These are phyloP conservation scores for Nanorana parkeri DNA, from an alignment of 2,113 vertebrate species.

Conservation along the genomic window DNA sequence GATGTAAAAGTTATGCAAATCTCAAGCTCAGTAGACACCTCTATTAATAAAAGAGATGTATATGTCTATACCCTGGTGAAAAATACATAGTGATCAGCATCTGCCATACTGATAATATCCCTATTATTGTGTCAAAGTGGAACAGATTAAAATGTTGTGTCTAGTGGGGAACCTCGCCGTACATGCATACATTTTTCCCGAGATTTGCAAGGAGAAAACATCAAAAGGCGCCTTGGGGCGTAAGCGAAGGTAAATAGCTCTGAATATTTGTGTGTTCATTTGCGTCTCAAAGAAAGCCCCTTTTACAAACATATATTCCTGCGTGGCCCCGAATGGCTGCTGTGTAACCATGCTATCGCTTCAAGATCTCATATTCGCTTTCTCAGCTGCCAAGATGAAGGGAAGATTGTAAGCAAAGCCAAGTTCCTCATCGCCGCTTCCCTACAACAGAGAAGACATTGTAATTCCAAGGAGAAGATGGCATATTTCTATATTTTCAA, in stretches of 20 bases:
- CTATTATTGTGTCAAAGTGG: not conserved
- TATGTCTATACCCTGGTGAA: too few species aligned
- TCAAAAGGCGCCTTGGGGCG: slow-evolving; percentile 28
- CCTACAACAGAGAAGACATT: not conserved
- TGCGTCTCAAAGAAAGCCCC: slow-evolving; percentile 9
- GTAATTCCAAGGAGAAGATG: not conserved
- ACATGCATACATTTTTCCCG: slow-evolving; percentile 27
- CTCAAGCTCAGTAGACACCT: too few species aligned
- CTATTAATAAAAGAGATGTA: too few species aligned
- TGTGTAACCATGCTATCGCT: not conserved
- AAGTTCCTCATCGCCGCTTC: not conserved
- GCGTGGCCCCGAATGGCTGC: not conserved
- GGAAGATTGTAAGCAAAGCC: not conserved
- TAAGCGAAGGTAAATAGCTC: not conserved
- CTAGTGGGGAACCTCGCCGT: not conserved
- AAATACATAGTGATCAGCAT: not conserved
- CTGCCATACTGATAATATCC: not conserved
- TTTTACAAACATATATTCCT: slow-evolving; percentile 33
- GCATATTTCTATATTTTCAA: too few species aligned
- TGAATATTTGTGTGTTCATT: slow-evolving; percentile 14
- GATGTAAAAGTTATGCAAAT: too few species aligned
- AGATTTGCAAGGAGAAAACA: slow-evolving; percentile 13
- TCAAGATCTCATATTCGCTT: slow-evolving; percentile 16
- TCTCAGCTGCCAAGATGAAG: slow-evolving; percentile 9
- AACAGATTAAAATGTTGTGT: slow-evolving; percentile 6